Conservation (phyloP, 2,888 invertebrate species). For the Busseola fusca region DNA sequence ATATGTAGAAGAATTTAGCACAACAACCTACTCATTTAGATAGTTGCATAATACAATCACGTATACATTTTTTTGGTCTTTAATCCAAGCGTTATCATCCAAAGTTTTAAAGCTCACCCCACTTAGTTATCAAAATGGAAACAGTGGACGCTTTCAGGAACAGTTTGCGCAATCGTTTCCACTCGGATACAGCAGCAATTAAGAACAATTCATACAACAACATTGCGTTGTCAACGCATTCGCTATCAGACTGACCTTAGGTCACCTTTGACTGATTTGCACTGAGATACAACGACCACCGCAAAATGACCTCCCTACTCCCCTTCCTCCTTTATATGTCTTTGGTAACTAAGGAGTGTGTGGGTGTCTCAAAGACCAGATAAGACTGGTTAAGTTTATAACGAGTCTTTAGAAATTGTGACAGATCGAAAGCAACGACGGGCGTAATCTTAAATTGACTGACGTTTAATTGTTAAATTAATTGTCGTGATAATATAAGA, state of each 20-base stretch:
- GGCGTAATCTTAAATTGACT: slow-evolving; percentile 71
- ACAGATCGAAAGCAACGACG: slow-evolving; percentile 72
- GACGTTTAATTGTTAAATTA: slow-evolving; percentile 77
- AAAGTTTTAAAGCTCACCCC: slow-evolving; percentile 31
- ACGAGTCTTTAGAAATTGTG: slow-evolving; percentile 69
- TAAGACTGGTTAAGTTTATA: slow-evolving; percentile 63
- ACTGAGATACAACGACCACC: slow-evolving; percentile 72
- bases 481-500: slow-evolving; percentile 75
- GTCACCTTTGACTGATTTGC: slow-evolving; percentile 83
- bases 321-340: slow-evolving; percentile 31
- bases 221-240: slow-evolving; percentile 77
- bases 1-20: background rate
- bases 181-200: slow-evolving; percentile 72
- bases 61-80: background rate
- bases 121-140: slow-evolving; percentile 40
- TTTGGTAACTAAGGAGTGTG: slow-evolving; percentile 19
- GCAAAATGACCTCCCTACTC: slow-evolving; percentile 62
- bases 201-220: slow-evolving; percentile 69
- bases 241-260: slow-evolving; percentile 73
- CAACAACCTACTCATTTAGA: background rate
- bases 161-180: slow-evolving; percentile 62
- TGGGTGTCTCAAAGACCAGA: slow-evolving; percentile 54
- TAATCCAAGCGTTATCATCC: slow-evolving; percentile 21
- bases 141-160: slow-evolving; percentile 55
- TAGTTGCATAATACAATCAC: background rate